Evolutionary conservation across 2,797 vertebrate genomes (phyloP).

Genomic region (Chaunax sp.): DNA sequence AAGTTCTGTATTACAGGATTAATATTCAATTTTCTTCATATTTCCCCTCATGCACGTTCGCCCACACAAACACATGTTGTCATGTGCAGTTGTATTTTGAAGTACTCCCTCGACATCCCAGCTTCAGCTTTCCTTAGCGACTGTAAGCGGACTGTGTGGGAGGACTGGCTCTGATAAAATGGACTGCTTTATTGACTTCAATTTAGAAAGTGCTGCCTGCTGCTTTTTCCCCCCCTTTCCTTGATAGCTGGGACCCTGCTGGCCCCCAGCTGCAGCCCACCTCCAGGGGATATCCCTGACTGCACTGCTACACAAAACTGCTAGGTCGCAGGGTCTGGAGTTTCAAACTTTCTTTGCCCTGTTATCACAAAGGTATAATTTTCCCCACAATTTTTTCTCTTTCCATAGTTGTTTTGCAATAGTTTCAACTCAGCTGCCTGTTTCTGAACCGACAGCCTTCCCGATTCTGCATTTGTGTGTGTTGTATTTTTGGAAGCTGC

Average conservation of each 20-base stretch:
- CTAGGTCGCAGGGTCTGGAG: slow-evolving; percentile 54
- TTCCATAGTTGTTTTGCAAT: slow-evolving; percentile 24
- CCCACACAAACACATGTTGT: slow-evolving; percentile 61
- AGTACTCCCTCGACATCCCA: slow-evolving; percentile 73
- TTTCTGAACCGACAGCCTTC: slow-evolving; percentile 27
- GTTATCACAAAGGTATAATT: neutral
- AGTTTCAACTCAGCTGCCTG: slow-evolving; percentile 26
- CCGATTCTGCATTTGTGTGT: slow-evolving; percentile 22
- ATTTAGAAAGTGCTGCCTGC: slow-evolving; percentile 81
- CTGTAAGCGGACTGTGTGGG: slow-evolving; percentile 69
- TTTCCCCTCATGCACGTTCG: slow-evolving; percentile 34
- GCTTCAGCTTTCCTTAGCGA: slow-evolving; percentile 66
- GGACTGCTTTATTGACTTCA: slow-evolving; percentile 82
- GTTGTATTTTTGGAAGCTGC: slow-evolving; percentile 51
- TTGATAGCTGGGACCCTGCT: slow-evolving; percentile 57
- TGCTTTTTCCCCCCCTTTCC: slow-evolving; percentile 41
- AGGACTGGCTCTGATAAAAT: slow-evolving; percentile 72
- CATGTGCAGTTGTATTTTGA: slow-evolving; percentile 44
- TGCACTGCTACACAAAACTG: slow-evolving; percentile 72
- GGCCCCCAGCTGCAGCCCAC: slow-evolving; percentile 49
- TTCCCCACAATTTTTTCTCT: neutral
- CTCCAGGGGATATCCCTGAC: slow-evolving; percentile 73
- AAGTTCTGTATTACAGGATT: neutral
- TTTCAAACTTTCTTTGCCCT: slow-evolving; percentile 19
- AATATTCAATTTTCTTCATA: neutral